Evolutionary conservation across 2,113 vertebrate genomes (phyloP), one percentile per base, ranked within the genome.

Genomic region (Mugil cephalus): DNA sequence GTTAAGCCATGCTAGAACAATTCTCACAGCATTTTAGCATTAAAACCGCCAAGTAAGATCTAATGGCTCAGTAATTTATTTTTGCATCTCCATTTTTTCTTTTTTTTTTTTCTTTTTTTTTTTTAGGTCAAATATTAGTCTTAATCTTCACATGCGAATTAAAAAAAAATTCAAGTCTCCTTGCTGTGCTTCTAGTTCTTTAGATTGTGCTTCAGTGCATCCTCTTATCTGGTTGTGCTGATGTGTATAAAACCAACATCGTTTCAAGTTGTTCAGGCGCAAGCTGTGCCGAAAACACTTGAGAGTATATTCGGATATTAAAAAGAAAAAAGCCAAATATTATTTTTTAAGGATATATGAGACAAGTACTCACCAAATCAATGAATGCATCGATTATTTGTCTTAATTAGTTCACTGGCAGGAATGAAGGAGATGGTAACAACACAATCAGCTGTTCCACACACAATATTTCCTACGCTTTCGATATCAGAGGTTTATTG

Each of bases 21-120:
- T 55, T 75, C 60, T 55, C 46, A 62, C 42, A 66, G 43, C 43
- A 52, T 45, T 76, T 80, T 24, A 62, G 43, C 42, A 42, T 47
- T 45, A 62, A 60, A 63, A 15, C 6, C 8, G n/a, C 39, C 39
- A 10, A 6, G 56, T 1, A 71, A 12, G 55, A 56, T 15, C 30
- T 35, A 14, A 12, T 52, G 15, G 36, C 36, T 53, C 50, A 24
- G 17, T 10, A 35, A 15, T 67, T 53, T 43, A 3, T 15, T 58
- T 36, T 51, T 35, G 17, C 14, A 6, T 17, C 7, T 59, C 4
- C 18, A 7, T 36, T 30, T 21, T 53, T 19, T 50, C n/a, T n/a
- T n/a, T n/a, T n/a, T n/a, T n/a, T n/a, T n/a, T n/a, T n/a, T n/a
- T n/a, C n/a, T n/a, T n/a, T n/a, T n/a, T n/a, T n/a, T n/a, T 30